Conservation (phyloP, 2,888 invertebrate genomes). For the Amiota mariae region DNA sequence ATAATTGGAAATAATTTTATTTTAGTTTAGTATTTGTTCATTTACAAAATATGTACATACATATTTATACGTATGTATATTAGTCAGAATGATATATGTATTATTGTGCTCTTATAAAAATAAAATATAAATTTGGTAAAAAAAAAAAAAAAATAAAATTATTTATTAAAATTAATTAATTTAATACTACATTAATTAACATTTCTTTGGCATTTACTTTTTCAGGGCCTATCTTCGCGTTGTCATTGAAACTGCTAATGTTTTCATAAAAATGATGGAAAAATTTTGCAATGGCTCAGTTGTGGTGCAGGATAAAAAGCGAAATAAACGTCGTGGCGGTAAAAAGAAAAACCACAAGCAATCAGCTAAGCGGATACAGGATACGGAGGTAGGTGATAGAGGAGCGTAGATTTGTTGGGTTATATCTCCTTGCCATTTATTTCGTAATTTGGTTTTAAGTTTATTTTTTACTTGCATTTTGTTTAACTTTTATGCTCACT, state of each 20-base stretch:
- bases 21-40: too few relatives aligned
- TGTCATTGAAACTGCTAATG: slow-evolving; percentile 89
- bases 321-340: slow-evolving; percentile 52
- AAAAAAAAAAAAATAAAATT: too few relatives aligned
- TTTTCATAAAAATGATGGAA: slow-evolving; percentile 93
- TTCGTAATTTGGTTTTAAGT: neutral
- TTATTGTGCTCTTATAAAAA: too few relatives aligned
- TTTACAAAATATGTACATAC: too few relatives aligned
- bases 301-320: slow-evolving; percentile 81
- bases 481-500: too few relatives aligned
- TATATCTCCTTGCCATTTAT: neutral
- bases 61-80: too few relatives aligned
- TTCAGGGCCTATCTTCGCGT: slow-evolving; percentile 87
- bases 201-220: slow-evolving; percentile 45
- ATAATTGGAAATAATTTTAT: too few relatives aligned
- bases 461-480: neutral
- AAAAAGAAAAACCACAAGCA: slow-evolving; percentile 63
- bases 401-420: slow-evolving; percentile 10
- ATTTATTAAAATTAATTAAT: too few relatives aligned
- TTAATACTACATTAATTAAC: neutral
- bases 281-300: slow-evolving; percentile 78
- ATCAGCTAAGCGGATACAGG: slow-evolving; percentile 68
- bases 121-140: too few relatives aligned
- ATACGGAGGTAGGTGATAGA: slow-evolving; percentile 65
- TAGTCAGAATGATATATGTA: too few relatives aligned